Percentiles rank a stretch among this genome's conserved stretches.
These are phyloP conservation scores for Xanthia icteritia DNA, from an alignment of 2,888 invertebrate species.

Conservation along the genomic window DNA sequence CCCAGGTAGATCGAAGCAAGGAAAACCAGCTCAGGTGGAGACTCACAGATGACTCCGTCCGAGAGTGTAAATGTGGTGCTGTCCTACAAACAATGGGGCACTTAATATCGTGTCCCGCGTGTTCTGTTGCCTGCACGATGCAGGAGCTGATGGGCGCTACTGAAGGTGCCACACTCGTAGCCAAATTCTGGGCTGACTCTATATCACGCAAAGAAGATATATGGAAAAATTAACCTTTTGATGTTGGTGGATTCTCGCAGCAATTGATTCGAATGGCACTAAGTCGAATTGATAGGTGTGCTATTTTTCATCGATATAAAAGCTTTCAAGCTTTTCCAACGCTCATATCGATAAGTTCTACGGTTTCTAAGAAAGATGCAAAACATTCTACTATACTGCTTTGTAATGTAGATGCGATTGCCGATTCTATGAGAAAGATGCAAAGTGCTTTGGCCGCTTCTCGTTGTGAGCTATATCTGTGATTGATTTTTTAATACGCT, in stretches of 20 bases:
- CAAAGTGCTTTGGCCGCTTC: constrained; percentile 28
- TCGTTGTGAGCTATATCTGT: constrained; percentile 35
- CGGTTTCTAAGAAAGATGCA: constrained; percentile 48
- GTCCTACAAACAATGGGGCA: too few relatives aligned
- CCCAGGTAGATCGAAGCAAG: too few relatives aligned
- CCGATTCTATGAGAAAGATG: constrained; percentile 45
- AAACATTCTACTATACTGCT: constrained; percentile 47
- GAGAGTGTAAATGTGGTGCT: too few relatives aligned
- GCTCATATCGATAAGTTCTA: constrained; percentile 8
- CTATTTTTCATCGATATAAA: constrained; percentile 34
- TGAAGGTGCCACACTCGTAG: too few relatives aligned
- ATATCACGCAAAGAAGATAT: neutral
- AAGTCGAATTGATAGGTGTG: constrained; percentile 38
- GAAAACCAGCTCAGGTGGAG: too few relatives aligned
- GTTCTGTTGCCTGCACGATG: too few relatives aligned
- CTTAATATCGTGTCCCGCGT: too few relatives aligned
- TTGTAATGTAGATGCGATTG: constrained; percentile 51
- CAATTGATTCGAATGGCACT: constrained; percentile 31
- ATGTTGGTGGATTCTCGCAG: neutral
- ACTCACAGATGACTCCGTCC: too few relatives aligned
- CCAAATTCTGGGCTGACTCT: too few relatives aligned
- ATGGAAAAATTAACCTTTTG: constrained; percentile 18
- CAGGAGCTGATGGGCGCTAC: too few relatives aligned
- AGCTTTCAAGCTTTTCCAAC: constrained; percentile 20
- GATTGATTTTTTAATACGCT: constrained; percentile 35